These are phyloP conservation scores for Priocnemis perturbator DNA, from an alignment of 2,888 invertebrate species.

Conservation along the genomic window DNA sequence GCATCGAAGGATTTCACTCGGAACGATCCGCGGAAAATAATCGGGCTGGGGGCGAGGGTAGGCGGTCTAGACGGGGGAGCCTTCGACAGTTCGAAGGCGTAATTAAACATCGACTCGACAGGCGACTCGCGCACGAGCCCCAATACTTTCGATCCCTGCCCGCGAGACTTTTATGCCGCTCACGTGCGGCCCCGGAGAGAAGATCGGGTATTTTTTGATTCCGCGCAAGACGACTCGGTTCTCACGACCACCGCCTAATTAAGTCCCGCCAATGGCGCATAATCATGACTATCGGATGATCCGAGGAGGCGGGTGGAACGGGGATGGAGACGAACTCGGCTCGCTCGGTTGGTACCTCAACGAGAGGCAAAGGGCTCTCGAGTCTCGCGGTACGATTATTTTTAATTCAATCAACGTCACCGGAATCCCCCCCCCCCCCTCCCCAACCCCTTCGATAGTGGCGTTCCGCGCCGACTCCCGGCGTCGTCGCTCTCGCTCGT, in stretches of 20 bases:
- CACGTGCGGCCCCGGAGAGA: slow-evolving; percentile 39
- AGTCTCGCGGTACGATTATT: slow-evolving; percentile 54
- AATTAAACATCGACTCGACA: slow-evolving; percentile 4
- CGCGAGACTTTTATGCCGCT: slow-evolving; percentile 35
- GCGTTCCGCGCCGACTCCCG: not conserved
- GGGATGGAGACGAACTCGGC: not conserved
- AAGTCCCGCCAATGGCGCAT: slow-evolving; percentile 43
- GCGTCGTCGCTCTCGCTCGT: not conserved
- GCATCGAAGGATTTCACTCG: not conserved
- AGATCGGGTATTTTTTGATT: slow-evolving; percentile 29
- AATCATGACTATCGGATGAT: slow-evolving; percentile 52
- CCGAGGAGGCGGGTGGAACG: slow-evolving; percentile 14
- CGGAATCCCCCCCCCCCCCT: slow-evolving; percentile 17
- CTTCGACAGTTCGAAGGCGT: not conserved
- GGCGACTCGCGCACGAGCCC: not conserved
- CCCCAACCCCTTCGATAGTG: not conserved
- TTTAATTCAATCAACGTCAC: slow-evolving; percentile 67
- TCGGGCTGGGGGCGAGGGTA: too few species aligned
- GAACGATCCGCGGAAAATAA: too few species aligned
- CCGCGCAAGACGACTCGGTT: slow-evolving; percentile 23
- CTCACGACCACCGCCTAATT: slow-evolving; percentile 50
- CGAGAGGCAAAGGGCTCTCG: slow-evolving; percentile 11
- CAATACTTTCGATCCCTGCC: not conserved
- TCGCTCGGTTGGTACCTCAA: slow-evolving; percentile 31
- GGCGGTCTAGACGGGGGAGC: too few species aligned